A percentile compares a stretch with the other conserved stretches of the same genome.
Conservation (phyloP, 2,888 invertebrate genomes). For the Philonicus albiceps region DNA sequence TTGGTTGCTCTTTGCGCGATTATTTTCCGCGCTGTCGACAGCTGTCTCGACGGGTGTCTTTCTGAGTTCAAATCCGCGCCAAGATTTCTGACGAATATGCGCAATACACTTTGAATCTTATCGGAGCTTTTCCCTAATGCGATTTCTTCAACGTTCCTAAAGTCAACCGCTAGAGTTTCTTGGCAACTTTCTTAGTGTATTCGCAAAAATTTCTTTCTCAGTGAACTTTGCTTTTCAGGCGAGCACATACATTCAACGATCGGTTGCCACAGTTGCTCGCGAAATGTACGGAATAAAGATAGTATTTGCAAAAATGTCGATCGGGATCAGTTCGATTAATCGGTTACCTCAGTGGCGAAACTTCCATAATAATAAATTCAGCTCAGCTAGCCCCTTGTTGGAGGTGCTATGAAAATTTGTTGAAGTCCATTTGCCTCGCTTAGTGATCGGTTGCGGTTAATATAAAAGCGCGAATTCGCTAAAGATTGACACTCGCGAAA, state of each 20-base stretch:
- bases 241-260: neutral
- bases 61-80: neutral
- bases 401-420: neutral
- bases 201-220: neutral
- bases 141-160: neutral
- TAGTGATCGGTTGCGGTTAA: neutral
- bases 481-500: neutral
- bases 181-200: neutral
- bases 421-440: neutral
- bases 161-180: neutral
- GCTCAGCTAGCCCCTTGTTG: neutral
- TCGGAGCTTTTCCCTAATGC: slow-evolving; percentile 29
- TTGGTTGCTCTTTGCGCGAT: neutral
- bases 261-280: slow-evolving; percentile 7
- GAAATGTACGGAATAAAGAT: slow-evolving; percentile 1
- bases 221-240: slow-evolving; percentile 15
- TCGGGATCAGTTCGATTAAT: neutral
- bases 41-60: neutral
- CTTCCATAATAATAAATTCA: neutral
- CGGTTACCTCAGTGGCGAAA: neutral
- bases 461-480: neutral
- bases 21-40: neutral
- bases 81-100: neutral
- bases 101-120: slow-evolving; percentile 19
- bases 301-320: slow-evolving; percentile 4